phyloP scores from a whole-genome alignment of 2,113 vertebrate species.

The Psilopogon haemacephalus region DNA sequence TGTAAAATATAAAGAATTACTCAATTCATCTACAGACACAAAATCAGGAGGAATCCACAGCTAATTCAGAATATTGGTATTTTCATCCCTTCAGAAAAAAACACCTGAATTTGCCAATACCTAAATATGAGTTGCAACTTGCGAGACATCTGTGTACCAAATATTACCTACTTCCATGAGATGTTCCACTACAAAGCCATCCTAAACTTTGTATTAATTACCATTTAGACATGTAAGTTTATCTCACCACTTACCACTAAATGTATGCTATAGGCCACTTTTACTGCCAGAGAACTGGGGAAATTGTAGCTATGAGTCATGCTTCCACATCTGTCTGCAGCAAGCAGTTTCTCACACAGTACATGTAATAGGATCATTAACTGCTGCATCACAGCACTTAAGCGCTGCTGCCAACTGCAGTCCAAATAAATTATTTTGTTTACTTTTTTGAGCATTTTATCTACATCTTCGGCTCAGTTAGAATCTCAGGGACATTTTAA shows the following conservation, averaged over 20 bases:
- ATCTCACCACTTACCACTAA: no score
- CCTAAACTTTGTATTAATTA: not conserved
- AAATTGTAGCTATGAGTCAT: not conserved
- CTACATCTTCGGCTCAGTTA: not conserved
- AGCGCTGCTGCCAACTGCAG: not conserved
- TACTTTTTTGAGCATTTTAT: not conserved
- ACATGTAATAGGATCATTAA: not conserved
- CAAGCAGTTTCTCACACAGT: not conserved
- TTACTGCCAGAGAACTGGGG: not conserved
- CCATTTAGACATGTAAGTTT: not conserved
- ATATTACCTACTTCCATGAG: not conserved
- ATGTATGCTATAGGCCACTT: fast-evolving
- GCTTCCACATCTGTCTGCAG: not conserved
- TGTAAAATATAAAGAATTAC: not conserved
- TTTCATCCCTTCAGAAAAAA: not conserved
- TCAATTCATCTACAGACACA: not conserved
- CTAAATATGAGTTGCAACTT: not conserved
- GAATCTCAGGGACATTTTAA: not conserved
- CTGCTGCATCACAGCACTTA: not conserved
- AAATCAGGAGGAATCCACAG: not conserved
- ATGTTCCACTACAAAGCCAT: not conserved
- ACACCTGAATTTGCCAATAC: not conserved
- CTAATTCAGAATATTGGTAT: not conserved
- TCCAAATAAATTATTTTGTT: not conserved
- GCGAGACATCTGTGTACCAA: not conserved